phyloP scores from a whole-genome alignment of 37 sponge, comb jelly and placozoan species.

The Aplysina aerophoba region DNA sequence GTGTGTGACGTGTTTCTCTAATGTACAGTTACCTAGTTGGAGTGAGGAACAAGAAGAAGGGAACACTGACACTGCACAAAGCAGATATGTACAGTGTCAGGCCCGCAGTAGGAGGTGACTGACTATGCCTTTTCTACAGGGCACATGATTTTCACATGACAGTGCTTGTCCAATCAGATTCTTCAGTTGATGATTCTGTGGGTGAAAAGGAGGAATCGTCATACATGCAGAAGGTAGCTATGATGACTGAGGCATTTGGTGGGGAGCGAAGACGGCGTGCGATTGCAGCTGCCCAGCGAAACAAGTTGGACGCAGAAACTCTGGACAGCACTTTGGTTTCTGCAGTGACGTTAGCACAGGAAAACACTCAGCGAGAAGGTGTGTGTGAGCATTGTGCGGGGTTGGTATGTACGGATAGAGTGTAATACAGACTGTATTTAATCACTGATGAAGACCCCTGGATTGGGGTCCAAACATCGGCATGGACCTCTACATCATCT shows the following conservation, averaged over 20 bases:
- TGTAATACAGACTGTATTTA: background rate
- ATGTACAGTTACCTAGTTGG: constrained; percentile 1
- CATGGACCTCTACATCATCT: too few relatives aligned
- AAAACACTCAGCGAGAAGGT: background rate
- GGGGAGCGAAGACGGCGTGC: constrained; percentile 66
- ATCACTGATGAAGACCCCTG: too few relatives aligned
- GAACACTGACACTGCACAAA: constrained; percentile 1
- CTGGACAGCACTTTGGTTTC: constrained; percentile 47
- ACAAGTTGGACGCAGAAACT: constrained; percentile 48
- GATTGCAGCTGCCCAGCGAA: constrained; percentile 52
- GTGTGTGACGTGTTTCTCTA: too few relatives aligned
- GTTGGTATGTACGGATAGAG: background rate
- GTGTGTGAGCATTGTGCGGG: background rate
- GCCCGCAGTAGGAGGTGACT: constrained; percentile 1
- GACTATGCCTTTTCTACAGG: background rate
- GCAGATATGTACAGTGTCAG: background rate
- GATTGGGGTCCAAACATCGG: too few relatives aligned
- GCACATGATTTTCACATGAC: background rate
- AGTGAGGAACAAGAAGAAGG: constrained; percentile 15
- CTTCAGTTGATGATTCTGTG: background rate
- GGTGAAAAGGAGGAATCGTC: background rate
- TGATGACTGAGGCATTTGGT: constrained; percentile 69
- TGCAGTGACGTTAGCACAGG: background rate
- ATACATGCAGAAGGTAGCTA: constrained; percentile 1
- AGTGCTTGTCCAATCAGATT: background rate